Conservation (phyloP, 53 echinoderm and acorn worm species). For the Mesocentrotus franciscanus region DNA sequence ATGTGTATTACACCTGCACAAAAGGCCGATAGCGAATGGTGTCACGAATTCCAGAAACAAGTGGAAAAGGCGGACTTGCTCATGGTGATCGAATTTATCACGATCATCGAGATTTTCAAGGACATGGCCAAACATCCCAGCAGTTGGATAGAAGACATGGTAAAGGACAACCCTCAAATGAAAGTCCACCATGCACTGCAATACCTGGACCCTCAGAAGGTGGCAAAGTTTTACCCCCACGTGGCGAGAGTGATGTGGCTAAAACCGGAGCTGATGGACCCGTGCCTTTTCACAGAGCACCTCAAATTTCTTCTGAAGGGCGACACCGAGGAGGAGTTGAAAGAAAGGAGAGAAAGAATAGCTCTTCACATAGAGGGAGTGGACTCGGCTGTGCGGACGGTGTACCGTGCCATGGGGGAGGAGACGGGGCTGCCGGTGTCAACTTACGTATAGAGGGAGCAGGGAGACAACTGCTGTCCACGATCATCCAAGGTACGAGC, state of each 20-base stretch:
- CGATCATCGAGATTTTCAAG: constrained; percentile 16
- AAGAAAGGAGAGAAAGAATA: background rate
- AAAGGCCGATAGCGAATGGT: background rate
- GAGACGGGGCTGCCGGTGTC: background rate
- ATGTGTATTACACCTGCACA: background rate
- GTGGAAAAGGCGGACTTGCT: constrained; percentile 31
- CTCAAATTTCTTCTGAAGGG: constrained; percentile 31
- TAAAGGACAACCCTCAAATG: constrained; percentile 15
- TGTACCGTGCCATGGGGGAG: constrained; percentile 54
- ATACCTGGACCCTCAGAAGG: constrained; percentile 49
- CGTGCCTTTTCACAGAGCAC: constrained; percentile 3
- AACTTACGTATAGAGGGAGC: background rate
- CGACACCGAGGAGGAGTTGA: constrained; percentile 43
- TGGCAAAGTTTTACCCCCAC: constrained; percentile 30
- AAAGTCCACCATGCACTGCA: constrained; percentile 5
- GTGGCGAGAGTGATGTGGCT: constrained; percentile 51
- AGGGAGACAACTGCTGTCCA: background rate
- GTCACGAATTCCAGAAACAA: background rate
- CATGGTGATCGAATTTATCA: constrained; percentile 33
- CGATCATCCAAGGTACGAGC: background rate
- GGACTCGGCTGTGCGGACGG: constrained; percentile 3
- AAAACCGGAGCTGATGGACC: constrained; percentile 52
- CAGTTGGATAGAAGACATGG: background rate
- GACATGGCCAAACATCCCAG: background rate
- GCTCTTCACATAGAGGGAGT: constrained; percentile 27